These are phyloP conservation scores for Agrotis ipsilon DNA, from an alignment of 2,888 invertebrate species.

Conservation along the genomic window DNA sequence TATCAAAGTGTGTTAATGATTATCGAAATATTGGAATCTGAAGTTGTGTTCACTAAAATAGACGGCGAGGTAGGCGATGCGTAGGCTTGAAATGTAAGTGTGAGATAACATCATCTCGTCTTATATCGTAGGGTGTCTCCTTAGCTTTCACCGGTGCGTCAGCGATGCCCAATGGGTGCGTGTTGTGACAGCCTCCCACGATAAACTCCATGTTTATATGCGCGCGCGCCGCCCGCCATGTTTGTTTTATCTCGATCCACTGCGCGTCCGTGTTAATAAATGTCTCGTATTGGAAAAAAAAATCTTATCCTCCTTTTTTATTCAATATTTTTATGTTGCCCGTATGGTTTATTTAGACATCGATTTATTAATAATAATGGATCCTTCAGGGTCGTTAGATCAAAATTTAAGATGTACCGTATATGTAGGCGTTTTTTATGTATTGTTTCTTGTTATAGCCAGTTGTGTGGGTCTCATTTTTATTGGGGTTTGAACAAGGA, in stretches of 20 bases:
- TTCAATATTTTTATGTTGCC: slow-evolving; percentile 82
- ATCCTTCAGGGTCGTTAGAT: slow-evolving; percentile 87
- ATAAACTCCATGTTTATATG: slow-evolving; percentile 88
- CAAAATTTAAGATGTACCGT: slow-evolving; percentile 88
- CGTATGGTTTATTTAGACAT: slow-evolving; percentile 89
- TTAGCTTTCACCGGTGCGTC: slow-evolving; percentile 88
- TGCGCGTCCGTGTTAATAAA: slow-evolving; percentile 89
- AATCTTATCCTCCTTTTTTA: slow-evolving; percentile 79
- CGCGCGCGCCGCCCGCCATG: slow-evolving; percentile 89
- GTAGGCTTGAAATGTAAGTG: slow-evolving; percentile 84
- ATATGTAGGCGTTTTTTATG: slow-evolving; percentile 83
- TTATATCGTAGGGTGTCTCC: slow-evolving; percentile 83
- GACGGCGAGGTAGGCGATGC: slow-evolving; percentile 75
- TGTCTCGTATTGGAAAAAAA: slow-evolving; percentile 85
- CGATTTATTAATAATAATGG: slow-evolving; percentile 90
- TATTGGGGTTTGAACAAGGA: slow-evolving; percentile 84
- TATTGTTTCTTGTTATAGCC: slow-evolving; percentile 80
- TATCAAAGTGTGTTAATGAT: slow-evolving; percentile 76
- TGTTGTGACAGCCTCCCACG: slow-evolving; percentile 91
- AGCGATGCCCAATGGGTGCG: slow-evolving; percentile 82
- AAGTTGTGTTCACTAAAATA: slow-evolving; percentile 71
- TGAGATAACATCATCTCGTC: slow-evolving; percentile 83
- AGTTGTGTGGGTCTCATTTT: slow-evolving; percentile 86
- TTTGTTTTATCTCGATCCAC: slow-evolving; percentile 90
- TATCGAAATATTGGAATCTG: slow-evolving; percentile 75